Percentiles rank a stretch among this genome's conserved stretches.
Conservation (phyloP, 2,888 invertebrate species). For the Platycheirus albimanus region DNA sequence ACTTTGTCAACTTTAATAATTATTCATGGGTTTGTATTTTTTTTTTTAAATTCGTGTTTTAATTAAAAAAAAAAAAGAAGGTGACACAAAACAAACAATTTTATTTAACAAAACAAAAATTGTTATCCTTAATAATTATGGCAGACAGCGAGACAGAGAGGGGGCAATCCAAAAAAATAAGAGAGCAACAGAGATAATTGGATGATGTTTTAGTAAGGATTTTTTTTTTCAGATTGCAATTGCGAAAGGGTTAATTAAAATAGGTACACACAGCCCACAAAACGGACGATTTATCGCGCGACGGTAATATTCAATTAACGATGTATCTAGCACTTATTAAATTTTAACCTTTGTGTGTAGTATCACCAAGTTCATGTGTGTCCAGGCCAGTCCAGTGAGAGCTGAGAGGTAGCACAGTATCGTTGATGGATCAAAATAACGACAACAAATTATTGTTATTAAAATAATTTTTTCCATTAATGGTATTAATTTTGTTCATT, state of each 20-base stretch:
- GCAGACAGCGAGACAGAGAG: constrained; percentile 64
- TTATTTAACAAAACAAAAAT: constrained; percentile 33
- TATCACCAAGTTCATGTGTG: constrained; percentile 21
- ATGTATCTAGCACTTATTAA: constrained; percentile 53
- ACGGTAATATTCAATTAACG: constrained; percentile 63
- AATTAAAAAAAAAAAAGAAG: constrained; percentile 46
- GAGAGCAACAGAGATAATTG: constrained; percentile 30
- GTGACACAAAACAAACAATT: constrained; percentile 51
- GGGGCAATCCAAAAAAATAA: constrained; percentile 39
- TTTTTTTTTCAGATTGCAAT: neutral
- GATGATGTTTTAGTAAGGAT: constrained; percentile 56
- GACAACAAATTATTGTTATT: constrained; percentile 49
- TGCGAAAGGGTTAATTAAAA: constrained; percentile 6
- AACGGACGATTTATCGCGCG: constrained; percentile 55
- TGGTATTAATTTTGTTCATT: constrained; percentile 27
- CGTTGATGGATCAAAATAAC: constrained; percentile 33
- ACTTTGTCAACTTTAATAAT: constrained; percentile 37
- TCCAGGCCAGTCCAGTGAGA: constrained; percentile 20
- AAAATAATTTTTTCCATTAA: constrained; percentile 25
- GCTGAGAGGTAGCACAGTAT: constrained; percentile 21
- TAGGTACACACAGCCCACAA: constrained; percentile 30
- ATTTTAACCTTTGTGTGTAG: constrained; percentile 33
- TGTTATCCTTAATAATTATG: constrained; percentile 68
- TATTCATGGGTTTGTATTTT: constrained; percentile 13
- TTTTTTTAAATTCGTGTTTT: constrained; percentile 57